Percentiles rank a stretch among this genome's conserved stretches.
These are phyloP conservation scores for Zaprionus obscuricornis DNA, from an alignment of 2,888 invertebrate genomes.

Conservation along the genomic window DNA sequence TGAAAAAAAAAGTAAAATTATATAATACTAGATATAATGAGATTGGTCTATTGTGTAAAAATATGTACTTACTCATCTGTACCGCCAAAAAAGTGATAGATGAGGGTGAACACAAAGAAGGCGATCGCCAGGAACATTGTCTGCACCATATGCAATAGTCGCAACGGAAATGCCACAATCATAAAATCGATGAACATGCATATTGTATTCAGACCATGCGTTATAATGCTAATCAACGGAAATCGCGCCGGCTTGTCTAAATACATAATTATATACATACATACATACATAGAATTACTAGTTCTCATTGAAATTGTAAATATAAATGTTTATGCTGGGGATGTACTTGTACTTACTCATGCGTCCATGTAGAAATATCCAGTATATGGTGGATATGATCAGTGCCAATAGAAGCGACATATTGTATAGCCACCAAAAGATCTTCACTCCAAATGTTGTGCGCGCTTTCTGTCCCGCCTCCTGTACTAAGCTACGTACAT, in stretches of 20 bases:
- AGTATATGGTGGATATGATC: constrained; percentile 90
- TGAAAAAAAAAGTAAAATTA: too few species aligned
- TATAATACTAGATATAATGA: too few species aligned
- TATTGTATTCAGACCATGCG: constrained; percentile 90
- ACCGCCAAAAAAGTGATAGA: constrained; percentile 87
- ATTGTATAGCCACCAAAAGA: constrained; percentile 89
- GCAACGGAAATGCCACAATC: constrained; percentile 89
- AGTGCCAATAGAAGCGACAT: constrained; percentile 87
- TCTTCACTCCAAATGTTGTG: constrained; percentile 81
- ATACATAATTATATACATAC: constrained; percentile 13
- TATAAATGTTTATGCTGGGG: too few species aligned
- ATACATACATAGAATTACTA: constrained; percentile 17
- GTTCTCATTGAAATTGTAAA: too few species aligned
- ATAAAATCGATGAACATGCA: constrained; percentile 89
- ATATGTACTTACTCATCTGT: constrained; percentile 84
- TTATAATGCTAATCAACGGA: constrained; percentile 88
- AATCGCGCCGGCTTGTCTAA: constrained; percentile 86
- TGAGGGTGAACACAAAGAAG: constrained; percentile 85
- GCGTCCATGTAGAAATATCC: constrained; percentile 84
- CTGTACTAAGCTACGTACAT: constrained; percentile 56
- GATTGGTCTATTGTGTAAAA: not conserved
- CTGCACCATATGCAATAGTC: constrained; percentile 87
- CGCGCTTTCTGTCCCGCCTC: constrained; percentile 60
- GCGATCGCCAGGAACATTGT: constrained; percentile 85
- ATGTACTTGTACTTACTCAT: constrained; percentile 79